Evolutionary conservation across 2,113 vertebrate genomes (phyloP).

Genomic region (Megaleporinus macrocephalus): DNA sequence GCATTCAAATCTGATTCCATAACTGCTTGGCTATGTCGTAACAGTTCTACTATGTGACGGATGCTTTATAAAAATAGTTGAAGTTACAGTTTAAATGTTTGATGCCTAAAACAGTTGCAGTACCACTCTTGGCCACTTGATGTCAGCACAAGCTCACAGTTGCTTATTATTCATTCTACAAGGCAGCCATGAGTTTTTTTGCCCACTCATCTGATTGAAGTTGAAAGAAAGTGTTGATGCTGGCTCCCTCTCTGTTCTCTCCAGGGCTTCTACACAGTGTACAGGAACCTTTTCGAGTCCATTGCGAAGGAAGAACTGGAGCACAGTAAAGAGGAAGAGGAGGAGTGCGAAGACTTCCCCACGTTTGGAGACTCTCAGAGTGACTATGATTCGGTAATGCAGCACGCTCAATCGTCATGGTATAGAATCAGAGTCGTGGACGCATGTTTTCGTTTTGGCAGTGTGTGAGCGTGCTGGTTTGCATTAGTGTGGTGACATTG

Average conservation of each 20-base stretch:
- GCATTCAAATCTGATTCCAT: too few species aligned
- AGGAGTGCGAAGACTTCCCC: constrained; percentile 81
- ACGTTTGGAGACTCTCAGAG: constrained; percentile 90
- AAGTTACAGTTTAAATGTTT: not conserved
- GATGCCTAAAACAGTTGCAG: not conserved
- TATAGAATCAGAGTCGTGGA: too few species aligned
- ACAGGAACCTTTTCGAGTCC: constrained; percentile 88
- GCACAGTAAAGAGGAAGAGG: constrained; percentile 76
- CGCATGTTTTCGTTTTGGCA: too few species aligned
- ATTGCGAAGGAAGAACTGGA: constrained; percentile 92
- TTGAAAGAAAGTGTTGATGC: not conserved
- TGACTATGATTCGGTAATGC: constrained; percentile 90
- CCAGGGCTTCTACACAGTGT: constrained; percentile 92
- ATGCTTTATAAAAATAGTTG: too few species aligned
- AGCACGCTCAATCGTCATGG: not conserved
- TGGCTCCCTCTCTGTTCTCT: not conserved
- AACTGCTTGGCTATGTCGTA: too few species aligned
- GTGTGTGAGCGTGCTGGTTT: too few species aligned
- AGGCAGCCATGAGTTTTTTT: not conserved
- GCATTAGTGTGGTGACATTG: too few species aligned
- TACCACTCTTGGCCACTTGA: not conserved
- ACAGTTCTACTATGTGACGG: too few species aligned
- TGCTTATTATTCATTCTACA: not conserved
- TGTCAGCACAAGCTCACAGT: constrained; percentile 12
- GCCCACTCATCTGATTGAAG: not conserved